Percentiles rank a stretch among this genome's conserved stretches.
These are phyloP conservation scores for Neosalanx taihuensis DNA, from an alignment of 2,797 vertebrate genomes.

Conservation along the genomic window DNA sequence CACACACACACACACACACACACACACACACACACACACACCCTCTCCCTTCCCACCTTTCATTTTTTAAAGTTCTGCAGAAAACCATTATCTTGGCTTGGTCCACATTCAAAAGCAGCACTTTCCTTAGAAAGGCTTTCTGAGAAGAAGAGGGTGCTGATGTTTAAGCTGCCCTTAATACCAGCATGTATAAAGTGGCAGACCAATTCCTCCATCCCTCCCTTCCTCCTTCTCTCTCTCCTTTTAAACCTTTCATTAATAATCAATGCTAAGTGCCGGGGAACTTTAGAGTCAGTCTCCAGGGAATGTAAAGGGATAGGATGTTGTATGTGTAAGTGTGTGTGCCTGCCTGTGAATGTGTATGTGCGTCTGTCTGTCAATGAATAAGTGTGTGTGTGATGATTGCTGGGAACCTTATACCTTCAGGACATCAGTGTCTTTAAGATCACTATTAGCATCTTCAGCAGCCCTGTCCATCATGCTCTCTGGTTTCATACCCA, in stretches of 20 bases:
- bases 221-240: slow-evolving; percentile 22
- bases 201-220: slow-evolving; percentile 50
- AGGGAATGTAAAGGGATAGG: slow-evolving; percentile 46
- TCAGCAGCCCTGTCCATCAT: slow-evolving; percentile 26
- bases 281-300: slow-evolving; percentile 46
- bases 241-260: slow-evolving; percentile 65
- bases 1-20: neutral
- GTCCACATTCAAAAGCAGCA: slow-evolving; percentile 24
- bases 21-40: neutral
- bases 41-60: neutral
- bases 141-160: slow-evolving; percentile 45
- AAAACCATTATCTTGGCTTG: slow-evolving; percentile 33
- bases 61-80: neutral
- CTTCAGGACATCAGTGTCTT: slow-evolving; percentile 57
- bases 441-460: slow-evolving; percentile 58
- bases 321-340: slow-evolving; percentile 31
- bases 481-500: no score
- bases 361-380: slow-evolving; percentile 4
- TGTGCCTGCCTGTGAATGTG: neutral
- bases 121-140: slow-evolving; percentile 45
- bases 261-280: slow-evolving; percentile 73
- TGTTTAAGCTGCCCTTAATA: slow-evolving; percentile 51
- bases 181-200: slow-evolving; percentile 43
- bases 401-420: slow-evolving; percentile 23
- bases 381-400: neutral